Percentiles rank a stretch among this genome's conserved stretches.
phyloP scores from a whole-genome alignment of 2,113 vertebrate species.

The Phalacrocorax brasilianus region DNA sequence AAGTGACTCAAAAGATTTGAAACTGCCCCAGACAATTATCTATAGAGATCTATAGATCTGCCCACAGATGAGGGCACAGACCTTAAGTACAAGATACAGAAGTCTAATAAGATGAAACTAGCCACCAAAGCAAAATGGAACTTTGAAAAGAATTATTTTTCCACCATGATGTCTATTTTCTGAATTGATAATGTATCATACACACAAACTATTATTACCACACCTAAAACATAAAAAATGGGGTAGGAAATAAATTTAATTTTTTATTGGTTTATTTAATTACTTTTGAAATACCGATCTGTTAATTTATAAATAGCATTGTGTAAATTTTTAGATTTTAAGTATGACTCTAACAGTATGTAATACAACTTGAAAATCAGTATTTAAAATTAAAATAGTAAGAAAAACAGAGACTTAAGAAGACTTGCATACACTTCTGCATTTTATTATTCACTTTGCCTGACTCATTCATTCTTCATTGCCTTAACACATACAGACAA shows the following conservation, averaged over 20 bases:
- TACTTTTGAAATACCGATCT: neutral
- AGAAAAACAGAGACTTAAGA: neutral
- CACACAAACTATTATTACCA: neutral
- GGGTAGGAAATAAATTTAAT: neutral
- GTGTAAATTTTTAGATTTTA: neutral
- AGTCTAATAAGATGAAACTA: neutral
- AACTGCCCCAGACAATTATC: slow-evolving; percentile 23
- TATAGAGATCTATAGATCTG: neutral
- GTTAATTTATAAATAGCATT: neutral
- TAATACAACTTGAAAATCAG: neutral
- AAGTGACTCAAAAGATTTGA: slow-evolving; percentile 35
- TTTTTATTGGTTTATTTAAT: neutral
- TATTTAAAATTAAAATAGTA: neutral
- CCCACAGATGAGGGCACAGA: neutral
- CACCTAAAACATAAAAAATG: neutral
- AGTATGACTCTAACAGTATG: neutral
- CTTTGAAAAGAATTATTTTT: neutral
- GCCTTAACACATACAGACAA: neutral
- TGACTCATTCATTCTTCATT: neutral
- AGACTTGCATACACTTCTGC: neutral
- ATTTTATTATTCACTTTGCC: neutral
- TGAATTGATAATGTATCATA: neutral
- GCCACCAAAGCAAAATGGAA: neutral
- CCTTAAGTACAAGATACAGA: neutral
- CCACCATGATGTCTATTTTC: neutral